Conservation (phyloP, 1,140 invertebrate species). For the Zaprionus taronus region DNA sequence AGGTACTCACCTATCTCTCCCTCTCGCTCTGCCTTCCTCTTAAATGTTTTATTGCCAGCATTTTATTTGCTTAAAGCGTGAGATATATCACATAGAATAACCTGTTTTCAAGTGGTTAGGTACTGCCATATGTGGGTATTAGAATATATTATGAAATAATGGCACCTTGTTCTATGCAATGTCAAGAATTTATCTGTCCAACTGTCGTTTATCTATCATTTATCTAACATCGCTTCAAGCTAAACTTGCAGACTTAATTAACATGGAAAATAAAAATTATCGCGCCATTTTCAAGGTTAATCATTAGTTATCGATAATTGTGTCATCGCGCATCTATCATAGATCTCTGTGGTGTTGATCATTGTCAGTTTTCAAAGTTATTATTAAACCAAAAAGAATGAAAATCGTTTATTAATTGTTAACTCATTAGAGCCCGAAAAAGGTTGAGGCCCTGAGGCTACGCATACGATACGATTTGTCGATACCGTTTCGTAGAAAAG, state of each 20-base stretch:
- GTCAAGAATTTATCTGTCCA: neutral
- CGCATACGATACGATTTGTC: slow-evolving; percentile 20
- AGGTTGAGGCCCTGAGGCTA: slow-evolving; percentile 36
- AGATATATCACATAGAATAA: neutral
- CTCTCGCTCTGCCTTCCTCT: neutral
- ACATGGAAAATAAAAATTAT: slow-evolving; percentile 18
- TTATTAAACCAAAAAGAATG: slow-evolving; percentile 41
- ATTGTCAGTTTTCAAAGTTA: slow-evolving; percentile 27
- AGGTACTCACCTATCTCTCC: neutral
- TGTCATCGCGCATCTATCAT: slow-evolving; percentile 65
- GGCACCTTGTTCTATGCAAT: neutral
- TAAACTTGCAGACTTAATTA: slow-evolving; percentile 29
- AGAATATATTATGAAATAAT: neutral
- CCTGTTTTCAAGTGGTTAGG: neutral
- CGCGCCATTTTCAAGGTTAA: slow-evolving; percentile 36
- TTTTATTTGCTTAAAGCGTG: neutral
- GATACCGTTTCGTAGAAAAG: slow-evolving; percentile 57
- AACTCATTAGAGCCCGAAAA: slow-evolving; percentile 61
- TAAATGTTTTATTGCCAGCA: neutral
- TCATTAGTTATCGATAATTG: slow-evolving; percentile 59
- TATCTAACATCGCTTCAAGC: neutral
- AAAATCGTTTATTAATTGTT: slow-evolving; percentile 67
- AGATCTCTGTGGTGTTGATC: slow-evolving; percentile 14
- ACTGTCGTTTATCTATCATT: neutral
- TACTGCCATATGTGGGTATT: neutral